A percentile compares a stretch with the other conserved stretches of the same genome.
Evolutionary conservation across 2,113 vertebrate species (phyloP).

Genomic region (Psittacus erithacus): DNA sequence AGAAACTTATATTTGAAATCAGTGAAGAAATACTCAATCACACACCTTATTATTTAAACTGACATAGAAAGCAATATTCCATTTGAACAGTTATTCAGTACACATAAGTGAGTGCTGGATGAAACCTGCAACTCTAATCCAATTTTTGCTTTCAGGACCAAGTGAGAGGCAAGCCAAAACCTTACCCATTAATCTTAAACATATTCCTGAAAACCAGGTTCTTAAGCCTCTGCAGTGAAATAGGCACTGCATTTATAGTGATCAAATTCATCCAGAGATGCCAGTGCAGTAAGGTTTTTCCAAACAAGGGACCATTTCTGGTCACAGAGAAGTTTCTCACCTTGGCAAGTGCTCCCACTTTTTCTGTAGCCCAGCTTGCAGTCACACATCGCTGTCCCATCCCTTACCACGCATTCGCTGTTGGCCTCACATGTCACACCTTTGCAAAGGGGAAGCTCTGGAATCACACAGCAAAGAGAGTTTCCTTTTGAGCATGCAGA

Average conservation of each 20-base stretch:
- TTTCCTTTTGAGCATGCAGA: neutral
- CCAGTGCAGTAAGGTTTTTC: neutral
- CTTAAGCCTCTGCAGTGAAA: neutral
- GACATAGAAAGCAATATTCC: neutral
- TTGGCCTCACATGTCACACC: conserved; percentile 70
- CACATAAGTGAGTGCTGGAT: neutral
- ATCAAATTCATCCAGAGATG: neutral
- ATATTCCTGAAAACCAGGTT: neutral
- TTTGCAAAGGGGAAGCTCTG: conserved; percentile 82
- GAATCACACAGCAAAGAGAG: conserved; percentile 18
- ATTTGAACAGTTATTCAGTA: neutral
- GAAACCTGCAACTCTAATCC: neutral
- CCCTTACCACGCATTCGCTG: conserved; percentile 79
- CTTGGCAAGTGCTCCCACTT: conserved; percentile 51
- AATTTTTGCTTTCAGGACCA: neutral
- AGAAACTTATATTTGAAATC: neutral
- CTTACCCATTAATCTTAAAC: neutral
- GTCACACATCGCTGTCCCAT: conserved; percentile 67
- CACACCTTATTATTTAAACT: neutral
- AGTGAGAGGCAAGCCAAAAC: neutral
- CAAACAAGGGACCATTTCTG: neutral
- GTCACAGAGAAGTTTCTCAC: conserved; percentile 43
- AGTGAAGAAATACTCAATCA: neutral
- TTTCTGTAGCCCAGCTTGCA: conserved; percentile 83
- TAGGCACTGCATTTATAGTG: neutral